phyloP scores from a whole-genome alignment of 1,140 invertebrate genomes.

The Conopomorpha cramerella region DNA sequence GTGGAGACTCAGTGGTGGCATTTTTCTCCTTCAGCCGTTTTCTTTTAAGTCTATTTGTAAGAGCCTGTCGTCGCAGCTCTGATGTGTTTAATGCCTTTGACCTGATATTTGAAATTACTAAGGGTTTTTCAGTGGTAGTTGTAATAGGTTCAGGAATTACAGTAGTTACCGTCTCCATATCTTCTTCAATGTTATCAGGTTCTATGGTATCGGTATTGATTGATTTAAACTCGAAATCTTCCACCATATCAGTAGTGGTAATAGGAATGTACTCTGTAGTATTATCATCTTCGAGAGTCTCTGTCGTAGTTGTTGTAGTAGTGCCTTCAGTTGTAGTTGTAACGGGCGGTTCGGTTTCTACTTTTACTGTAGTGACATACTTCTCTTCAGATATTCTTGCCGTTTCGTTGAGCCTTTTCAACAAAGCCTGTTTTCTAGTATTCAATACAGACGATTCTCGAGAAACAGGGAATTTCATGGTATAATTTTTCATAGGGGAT shows the following conservation, averaged over 20 bases:
- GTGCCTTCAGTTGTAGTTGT: too few species aligned
- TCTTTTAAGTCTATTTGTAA: constrained; percentile 30
- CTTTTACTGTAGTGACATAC: not conserved
- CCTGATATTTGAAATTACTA: constrained; percentile 8
- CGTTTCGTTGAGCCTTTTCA: not conserved
- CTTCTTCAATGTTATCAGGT: constrained; percentile 8
- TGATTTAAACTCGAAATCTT: constrained; percentile 5
- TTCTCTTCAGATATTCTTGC: not conserved
- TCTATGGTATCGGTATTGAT: constrained; percentile 4
- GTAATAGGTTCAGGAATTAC: constrained; percentile 16
- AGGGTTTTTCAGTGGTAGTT: not conserved
- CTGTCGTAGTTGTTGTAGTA: constrained; percentile 10
- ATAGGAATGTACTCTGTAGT: constrained; percentile 8
- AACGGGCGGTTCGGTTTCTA: too few species aligned
- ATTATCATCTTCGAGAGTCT: not conserved
- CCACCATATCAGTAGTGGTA: constrained; percentile 1
- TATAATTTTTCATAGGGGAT: too few species aligned
- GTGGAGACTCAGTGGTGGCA: constrained; percentile 19
- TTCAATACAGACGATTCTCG: too few species aligned
- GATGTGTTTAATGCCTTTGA: constrained; percentile 15
- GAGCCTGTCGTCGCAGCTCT: constrained; percentile 21
- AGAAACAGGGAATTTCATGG: too few species aligned
- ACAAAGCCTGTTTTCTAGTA: too few species aligned
- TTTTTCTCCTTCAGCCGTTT: constrained; percentile 29
- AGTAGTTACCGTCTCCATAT: constrained; percentile 7